Evolutionary conservation across 2,113 vertebrate species (phyloP).

Genomic region (Trogon melanurus): DNA sequence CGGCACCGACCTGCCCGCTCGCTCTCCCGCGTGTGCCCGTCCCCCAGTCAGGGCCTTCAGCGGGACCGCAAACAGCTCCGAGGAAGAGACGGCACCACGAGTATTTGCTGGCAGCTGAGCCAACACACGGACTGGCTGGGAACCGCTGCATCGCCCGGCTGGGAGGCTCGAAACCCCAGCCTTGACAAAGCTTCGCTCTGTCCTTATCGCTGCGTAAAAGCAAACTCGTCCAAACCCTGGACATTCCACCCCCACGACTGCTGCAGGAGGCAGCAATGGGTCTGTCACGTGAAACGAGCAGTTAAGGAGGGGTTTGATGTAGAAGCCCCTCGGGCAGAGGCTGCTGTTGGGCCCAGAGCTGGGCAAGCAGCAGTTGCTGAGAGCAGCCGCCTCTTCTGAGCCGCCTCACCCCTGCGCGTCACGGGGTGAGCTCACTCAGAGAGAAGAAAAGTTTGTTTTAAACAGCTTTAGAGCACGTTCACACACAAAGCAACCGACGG

Average conservation of each 20-base stretch:
- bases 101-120: neutral
- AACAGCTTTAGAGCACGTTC: neutral
- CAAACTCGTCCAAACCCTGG: neutral
- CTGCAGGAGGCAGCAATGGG: rapidly evolving
- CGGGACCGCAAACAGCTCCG: neutral
- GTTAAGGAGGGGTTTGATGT: neutral
- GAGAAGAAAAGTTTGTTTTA: neutral
- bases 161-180: neutral
- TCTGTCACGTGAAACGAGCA: neutral
- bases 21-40: too few species aligned
- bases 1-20: rapidly evolving
- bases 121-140: neutral
- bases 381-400: too few species aligned
- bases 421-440: neutral
- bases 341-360: neutral
- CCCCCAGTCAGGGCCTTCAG: neutral
- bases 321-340: neutral
- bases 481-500: rapidly evolving
- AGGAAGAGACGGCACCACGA: neutral
- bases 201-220: neutral
- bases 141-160: neutral
- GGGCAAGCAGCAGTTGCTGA: neutral
- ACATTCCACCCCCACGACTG: neutral
- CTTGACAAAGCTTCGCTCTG: neutral
- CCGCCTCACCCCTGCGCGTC: too few species aligned